Evolutionary conservation across 2,113 vertebrate species (phyloP).

Genomic region (Tapirus terrestris): DNA sequence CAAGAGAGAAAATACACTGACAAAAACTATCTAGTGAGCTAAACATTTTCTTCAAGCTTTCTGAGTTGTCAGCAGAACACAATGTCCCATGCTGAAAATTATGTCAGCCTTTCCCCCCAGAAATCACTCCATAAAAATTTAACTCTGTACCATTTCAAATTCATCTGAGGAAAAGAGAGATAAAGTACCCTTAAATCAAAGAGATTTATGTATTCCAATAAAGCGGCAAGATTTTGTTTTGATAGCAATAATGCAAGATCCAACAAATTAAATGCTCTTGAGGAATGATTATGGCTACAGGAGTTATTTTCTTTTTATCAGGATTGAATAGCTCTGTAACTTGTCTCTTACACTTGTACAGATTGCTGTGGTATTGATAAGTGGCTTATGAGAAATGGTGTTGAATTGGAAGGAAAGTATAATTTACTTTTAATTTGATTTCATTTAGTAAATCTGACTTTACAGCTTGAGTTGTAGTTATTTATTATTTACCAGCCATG

Average conservation of each 20-base stretch:
- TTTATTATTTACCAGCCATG: conserved; percentile 71
- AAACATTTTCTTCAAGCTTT: conserved; percentile 64
- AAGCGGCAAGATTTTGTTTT: conserved; percentile 76
- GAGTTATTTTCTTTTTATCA: conserved; percentile 69
- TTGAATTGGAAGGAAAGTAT: conserved; percentile 21
- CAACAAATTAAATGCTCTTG: conserved; percentile 76
- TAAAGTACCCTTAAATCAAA: conserved; percentile 72
- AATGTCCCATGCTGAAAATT: conserved; percentile 64
- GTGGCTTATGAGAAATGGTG: conserved; percentile 73
- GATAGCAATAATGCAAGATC: conserved; percentile 75
- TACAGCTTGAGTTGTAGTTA: conserved; percentile 56
- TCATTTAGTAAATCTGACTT: conserved; percentile 65
- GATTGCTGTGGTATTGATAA: conserved; percentile 54
- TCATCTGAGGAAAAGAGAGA: conserved; percentile 58
- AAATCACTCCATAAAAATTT: conserved; percentile 77
- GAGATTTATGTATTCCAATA: conserved; percentile 74
- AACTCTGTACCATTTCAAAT: conserved; percentile 68
- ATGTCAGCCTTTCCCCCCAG: conserved; percentile 64
- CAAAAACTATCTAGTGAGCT: neutral
- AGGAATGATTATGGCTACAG: conserved; percentile 75
- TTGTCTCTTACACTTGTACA: conserved; percentile 54
- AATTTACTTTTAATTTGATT: conserved; percentile 78
- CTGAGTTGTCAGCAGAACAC: conserved; percentile 70
- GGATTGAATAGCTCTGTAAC: conserved; percentile 56
- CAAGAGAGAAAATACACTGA: neutral